Conservation (phyloP, 2,888 invertebrate species). For the Hirtodrosophila trivittata region DNA sequence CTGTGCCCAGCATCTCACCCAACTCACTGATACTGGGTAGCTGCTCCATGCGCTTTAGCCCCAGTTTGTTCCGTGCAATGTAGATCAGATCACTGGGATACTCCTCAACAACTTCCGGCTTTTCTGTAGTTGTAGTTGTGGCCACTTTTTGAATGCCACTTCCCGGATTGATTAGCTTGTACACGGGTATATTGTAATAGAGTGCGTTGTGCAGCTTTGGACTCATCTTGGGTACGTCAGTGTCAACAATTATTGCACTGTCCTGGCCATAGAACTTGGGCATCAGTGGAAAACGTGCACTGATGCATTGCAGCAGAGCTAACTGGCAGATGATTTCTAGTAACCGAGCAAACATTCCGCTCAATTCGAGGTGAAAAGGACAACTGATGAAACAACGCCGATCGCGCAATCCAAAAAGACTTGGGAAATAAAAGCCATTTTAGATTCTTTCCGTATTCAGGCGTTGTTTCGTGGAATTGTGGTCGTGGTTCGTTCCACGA, state of each 20-base stretch:
- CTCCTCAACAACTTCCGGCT: constrained; percentile 35
- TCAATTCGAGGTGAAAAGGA: constrained; percentile 49
- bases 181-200: constrained; percentile 60
- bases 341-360: constrained; percentile 38
- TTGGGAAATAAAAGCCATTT: constrained; percentile 4
- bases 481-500: constrained; percentile 36
- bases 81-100: constrained; percentile 78
- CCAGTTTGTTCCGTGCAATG: constrained; percentile 74
- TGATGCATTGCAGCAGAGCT: constrained; percentile 52
- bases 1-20: constrained; percentile 75
- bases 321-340: constrained; percentile 37
- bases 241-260: constrained; percentile 63
- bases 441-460: background rate
- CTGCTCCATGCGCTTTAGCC: constrained; percentile 66
- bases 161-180: constrained; percentile 59
- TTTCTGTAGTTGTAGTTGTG: constrained; percentile 25
- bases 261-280: constrained; percentile 67
- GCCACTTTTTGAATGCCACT: background rate
- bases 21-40: constrained; percentile 76
- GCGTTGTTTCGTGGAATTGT: constrained; percentile 35
- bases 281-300: constrained; percentile 21
- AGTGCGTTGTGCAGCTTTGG: constrained; percentile 54
- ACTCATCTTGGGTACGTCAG: constrained; percentile 36
- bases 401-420: constrained; percentile 13
- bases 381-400: constrained; percentile 42